Conservation (phyloP, 1,140 invertebrate species). For the Lerema accius region DNA sequence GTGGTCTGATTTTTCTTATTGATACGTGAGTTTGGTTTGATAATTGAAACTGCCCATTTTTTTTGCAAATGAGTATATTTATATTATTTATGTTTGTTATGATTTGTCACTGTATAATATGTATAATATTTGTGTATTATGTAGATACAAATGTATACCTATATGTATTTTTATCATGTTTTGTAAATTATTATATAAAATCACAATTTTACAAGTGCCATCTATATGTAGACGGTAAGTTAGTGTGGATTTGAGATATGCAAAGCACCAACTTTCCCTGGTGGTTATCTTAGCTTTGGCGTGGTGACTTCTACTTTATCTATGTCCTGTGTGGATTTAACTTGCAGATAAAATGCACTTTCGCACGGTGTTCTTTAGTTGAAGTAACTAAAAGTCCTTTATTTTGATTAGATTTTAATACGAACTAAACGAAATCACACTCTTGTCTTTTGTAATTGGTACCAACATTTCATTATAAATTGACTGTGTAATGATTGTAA, state of each 20-base stretch:
- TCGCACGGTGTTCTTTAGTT: not conserved
- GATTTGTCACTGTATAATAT: conserved; percentile 11
- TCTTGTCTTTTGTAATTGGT: too few species aligned
- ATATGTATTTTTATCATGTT: not conserved
- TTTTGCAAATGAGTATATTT: too few species aligned
- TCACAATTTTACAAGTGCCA: conserved; percentile 33
- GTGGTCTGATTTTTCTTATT: too few species aligned
- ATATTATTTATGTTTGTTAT: not conserved
- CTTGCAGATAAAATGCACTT: conserved; percentile 8
- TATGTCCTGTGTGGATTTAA: conserved; percentile 6
- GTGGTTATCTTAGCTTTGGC: conserved; percentile 13
- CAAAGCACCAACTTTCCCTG: conserved; percentile 14
- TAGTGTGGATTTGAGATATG: conserved; percentile 55
- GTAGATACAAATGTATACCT: not conserved
- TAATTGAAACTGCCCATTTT: too few species aligned
- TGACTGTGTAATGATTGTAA: conserved; percentile 5
- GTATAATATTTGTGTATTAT: conserved; percentile 7
- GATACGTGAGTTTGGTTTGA: too few species aligned
- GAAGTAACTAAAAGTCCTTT: not conserved
- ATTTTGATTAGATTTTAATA: not conserved
- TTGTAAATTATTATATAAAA: conserved; percentile 11
- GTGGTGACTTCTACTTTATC: conserved; percentile 4
- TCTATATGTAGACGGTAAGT: conserved; percentile 55
- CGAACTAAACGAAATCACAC: not conserved
- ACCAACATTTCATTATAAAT: too few species aligned